Conservation (phyloP, 2,113 vertebrate genomes). For the Macrotis lagotis region DNA sequence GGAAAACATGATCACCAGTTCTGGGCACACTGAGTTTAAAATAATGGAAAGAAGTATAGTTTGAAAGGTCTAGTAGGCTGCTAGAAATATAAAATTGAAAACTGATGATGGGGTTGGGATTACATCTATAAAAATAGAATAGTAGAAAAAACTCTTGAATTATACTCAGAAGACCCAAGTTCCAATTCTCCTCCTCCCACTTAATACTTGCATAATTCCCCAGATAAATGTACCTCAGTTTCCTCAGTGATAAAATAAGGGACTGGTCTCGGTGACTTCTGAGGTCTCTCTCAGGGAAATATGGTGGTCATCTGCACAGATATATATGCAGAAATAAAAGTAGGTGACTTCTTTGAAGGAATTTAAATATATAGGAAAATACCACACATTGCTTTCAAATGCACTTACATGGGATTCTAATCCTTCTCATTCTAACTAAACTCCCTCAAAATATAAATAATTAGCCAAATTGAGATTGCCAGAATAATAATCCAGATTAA, state of each 20-base stretch:
- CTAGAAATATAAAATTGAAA: slow-evolving; percentile 11
- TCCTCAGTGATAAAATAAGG: neutral
- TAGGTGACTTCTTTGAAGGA: neutral
- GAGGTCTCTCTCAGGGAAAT: neutral
- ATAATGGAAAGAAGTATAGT: neutral
- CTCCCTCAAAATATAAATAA: neutral
- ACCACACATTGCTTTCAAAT: neutral
- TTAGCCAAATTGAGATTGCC: neutral
- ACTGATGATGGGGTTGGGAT: neutral
- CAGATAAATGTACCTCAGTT: neutral
- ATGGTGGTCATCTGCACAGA: neutral
- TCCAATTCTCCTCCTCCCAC: neutral
- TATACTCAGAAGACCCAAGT: too few species aligned
- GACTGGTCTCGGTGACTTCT: neutral
- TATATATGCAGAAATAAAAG: neutral
- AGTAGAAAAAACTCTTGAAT: too few species aligned
- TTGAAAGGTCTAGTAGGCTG: neutral
- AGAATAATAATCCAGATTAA: neutral
- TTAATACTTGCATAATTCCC: neutral
- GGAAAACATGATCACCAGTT: neutral
- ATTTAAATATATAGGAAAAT: neutral
- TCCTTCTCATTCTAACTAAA: neutral
- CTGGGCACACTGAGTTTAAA: neutral
- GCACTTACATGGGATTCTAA: neutral
- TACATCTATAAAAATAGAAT: too few species aligned